Conservation (phyloP, 2,797 vertebrate genomes). For the Lacerta bilineata region DNA sequence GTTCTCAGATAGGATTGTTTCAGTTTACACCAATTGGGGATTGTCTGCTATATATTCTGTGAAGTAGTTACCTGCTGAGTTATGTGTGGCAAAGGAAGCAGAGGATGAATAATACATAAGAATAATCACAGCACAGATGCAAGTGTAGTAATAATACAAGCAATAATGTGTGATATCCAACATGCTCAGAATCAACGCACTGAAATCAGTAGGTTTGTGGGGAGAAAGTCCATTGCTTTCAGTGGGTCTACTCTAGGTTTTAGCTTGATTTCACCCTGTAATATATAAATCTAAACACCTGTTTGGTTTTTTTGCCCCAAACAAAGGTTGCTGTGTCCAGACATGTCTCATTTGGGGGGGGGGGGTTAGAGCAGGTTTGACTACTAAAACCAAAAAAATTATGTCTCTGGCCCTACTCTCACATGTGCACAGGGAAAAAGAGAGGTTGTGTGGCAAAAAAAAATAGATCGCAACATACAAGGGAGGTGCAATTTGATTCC, state of each 20-base stretch:
- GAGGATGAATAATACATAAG: slow-evolving; percentile 18
- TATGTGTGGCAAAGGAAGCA: neutral
- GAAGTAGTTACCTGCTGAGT: slow-evolving; percentile 47
- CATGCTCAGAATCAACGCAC: too few relatives aligned
- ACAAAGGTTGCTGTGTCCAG: neutral
- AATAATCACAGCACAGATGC: slow-evolving; percentile 15
- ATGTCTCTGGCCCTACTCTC: neutral
- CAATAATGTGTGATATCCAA: too few relatives aligned
- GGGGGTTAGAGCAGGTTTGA: neutral
- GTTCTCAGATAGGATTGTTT: slow-evolving; percentile 40
- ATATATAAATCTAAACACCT: neutral
- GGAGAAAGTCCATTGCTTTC: too few relatives aligned
- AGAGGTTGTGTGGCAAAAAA: neutral
- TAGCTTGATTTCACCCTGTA: neutral
- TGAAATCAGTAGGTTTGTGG: too few relatives aligned
- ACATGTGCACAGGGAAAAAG: neutral
- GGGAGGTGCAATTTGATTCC: neutral
- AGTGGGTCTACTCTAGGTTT: too few relatives aligned
- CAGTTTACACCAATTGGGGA: slow-evolving; percentile 48
- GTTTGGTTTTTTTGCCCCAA: neutral
- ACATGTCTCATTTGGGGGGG: neutral
- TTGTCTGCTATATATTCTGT: slow-evolving; percentile 42
- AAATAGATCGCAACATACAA: neutral
- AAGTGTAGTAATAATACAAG: neutral
- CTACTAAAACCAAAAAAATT: neutral